A percentile compares a stretch with the other conserved stretches of the same genome.
These are phyloP conservation scores for Listronotus bonariensis DNA, from an alignment of 1,140 invertebrate genomes.

Conservation along the genomic window DNA sequence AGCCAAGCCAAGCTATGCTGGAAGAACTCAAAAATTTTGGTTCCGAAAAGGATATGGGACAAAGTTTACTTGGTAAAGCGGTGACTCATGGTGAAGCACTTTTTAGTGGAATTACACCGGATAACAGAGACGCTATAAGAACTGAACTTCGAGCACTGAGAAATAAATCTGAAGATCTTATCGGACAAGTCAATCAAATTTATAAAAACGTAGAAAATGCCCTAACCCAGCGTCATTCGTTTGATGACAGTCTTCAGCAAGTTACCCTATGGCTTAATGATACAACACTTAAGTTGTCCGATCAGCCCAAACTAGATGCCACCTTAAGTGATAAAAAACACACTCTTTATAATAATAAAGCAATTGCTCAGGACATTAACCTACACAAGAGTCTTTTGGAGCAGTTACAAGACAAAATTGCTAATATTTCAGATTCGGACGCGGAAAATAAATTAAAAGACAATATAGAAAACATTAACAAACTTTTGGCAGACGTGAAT, in stretches of 20 bases:
- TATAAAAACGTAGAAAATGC: slow-evolving; percentile 85
- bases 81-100: slow-evolving; percentile 85
- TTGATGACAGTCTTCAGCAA: slow-evolving; percentile 87
- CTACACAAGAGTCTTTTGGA: slow-evolving; percentile 78
- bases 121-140: slow-evolving; percentile 83
- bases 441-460: slow-evolving; percentile 70
- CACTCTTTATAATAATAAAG: slow-evolving; percentile 75
- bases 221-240: slow-evolving; percentile 84
- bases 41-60: slow-evolving; percentile 77
- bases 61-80: slow-evolving; percentile 76
- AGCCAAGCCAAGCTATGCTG: slow-evolving; percentile 70
- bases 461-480: slow-evolving; percentile 71
- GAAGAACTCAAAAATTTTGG: slow-evolving; percentile 75
- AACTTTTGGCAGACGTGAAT: slow-evolving; percentile 68
- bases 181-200: slow-evolving; percentile 81
- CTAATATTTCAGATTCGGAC: slow-evolving; percentile 74
- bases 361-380: slow-evolving; percentile 79
- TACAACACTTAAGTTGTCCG: slow-evolving; percentile 69
- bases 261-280: slow-evolving; percentile 81
- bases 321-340: slow-evolving; percentile 84
- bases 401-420: slow-evolving; percentile 77
- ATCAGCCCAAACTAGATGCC: slow-evolving; percentile 70
- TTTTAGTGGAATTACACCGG: slow-evolving; percentile 83
- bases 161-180: slow-evolving; percentile 80
- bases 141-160: slow-evolving; percentile 79